A percentile compares a stretch with the other conserved stretches of the same genome.
These are phyloP conservation scores for Phoxinus dragarum DNA, from an alignment of 2,797 vertebrate species.

Conservation along the genomic window DNA sequence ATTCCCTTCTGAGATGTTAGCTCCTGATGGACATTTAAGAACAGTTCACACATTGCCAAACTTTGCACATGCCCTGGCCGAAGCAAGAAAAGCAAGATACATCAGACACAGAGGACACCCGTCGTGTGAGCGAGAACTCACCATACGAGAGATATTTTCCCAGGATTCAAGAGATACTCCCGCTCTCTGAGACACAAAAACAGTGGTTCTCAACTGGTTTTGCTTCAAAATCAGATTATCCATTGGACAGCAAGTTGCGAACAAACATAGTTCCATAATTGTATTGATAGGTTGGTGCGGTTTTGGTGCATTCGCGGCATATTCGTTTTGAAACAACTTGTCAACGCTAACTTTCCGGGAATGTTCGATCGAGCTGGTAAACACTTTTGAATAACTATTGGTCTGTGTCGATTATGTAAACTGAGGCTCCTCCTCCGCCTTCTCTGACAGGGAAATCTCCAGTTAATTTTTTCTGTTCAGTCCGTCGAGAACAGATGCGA, in stretches of 20 bases:
- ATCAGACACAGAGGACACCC: conserved; percentile 71
- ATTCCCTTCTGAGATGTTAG: conserved; percentile 41
- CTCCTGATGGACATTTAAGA: conserved; percentile 56
- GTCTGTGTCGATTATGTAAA: not conserved
- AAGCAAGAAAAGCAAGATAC: conserved; percentile 75
- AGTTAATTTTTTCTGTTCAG: not conserved
- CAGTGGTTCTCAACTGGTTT: conserved; percentile 1
- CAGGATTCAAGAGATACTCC: conserved; percentile 36
- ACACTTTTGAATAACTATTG: not conserved
- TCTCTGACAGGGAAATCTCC: not conserved
- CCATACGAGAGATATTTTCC: conserved; percentile 63
- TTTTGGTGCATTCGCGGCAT: not conserved
- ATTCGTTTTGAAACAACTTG: not conserved
- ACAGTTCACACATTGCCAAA: conserved; percentile 64
- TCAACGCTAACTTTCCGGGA: not conserved
- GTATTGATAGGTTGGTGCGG: not conserved
- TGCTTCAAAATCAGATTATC: not conserved
- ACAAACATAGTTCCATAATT: not conserved
- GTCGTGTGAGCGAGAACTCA: conserved; percentile 68
- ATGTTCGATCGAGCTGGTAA: too few species aligned
- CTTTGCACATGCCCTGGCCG: conserved; percentile 68
- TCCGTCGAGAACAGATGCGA: not conserved
- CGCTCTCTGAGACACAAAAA: conserved; percentile 21
- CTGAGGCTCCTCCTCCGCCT: not conserved
- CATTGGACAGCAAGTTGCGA: not conserved